These are phyloP conservation scores for Eulemur macaco DNA, from an alignment of 2,113 vertebrate species.

Conservation along the genomic window DNA sequence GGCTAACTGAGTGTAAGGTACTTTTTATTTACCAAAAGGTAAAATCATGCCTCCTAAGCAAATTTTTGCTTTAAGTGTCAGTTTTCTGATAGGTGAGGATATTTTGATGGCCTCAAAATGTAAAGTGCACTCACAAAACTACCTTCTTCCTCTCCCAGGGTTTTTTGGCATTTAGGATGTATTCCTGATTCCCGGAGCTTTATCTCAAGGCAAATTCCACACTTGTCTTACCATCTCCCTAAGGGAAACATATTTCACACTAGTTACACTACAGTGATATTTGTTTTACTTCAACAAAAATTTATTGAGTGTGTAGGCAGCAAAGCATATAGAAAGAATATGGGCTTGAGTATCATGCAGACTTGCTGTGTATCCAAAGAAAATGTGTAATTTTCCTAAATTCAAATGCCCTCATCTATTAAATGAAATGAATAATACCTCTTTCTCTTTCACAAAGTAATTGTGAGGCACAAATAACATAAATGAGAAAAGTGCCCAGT, in stretches of 20 bases:
- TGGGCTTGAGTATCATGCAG: not conserved
- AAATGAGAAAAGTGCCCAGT: not conserved
- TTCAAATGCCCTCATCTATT: not conserved
- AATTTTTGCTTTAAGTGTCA: not conserved
- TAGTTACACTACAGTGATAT: conserved; percentile 48
- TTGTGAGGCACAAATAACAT: not conserved
- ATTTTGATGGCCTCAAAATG: not conserved
- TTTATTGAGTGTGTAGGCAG: conserved; percentile 64
- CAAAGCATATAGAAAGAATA: conserved; percentile 55
- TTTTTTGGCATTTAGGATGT: conserved; percentile 38
- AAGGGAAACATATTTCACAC: conserved; percentile 66
- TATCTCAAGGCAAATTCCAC: conserved; percentile 49
- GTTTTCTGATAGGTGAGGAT: not conserved
- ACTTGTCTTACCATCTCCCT: conserved; percentile 52
- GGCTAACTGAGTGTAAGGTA: conserved; percentile 38
- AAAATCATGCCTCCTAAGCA: conserved; percentile 33
- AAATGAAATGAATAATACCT: conserved; percentile 15
- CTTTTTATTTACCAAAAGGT: conserved; percentile 46
- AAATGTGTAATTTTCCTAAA: conserved; percentile 33
- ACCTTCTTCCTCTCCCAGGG: not conserved
- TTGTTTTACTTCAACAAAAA: conserved; percentile 64
- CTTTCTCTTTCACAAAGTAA: not conserved
- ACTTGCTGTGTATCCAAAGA: not conserved
- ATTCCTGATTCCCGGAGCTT: conserved; percentile 48
- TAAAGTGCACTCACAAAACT: not conserved